Percentiles rank a stretch among this genome's conserved stretches.
Evolutionary conservation across 2,113 vertebrate genomes (phyloP).

Genomic region (Myanophis thanlyinensis): DNA sequence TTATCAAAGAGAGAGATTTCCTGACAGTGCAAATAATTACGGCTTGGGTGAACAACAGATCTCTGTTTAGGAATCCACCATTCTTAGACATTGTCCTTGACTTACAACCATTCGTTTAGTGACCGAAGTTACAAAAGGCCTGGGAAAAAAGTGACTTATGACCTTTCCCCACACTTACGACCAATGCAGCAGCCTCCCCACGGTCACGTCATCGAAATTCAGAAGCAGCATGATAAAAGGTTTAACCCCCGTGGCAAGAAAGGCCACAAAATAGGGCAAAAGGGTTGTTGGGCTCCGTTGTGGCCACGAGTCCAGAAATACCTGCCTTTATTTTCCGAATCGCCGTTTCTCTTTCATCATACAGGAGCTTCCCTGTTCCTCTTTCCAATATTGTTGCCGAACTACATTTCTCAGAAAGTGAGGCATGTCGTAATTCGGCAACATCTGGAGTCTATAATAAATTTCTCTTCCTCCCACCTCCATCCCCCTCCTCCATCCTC

Average conservation of each 20-base stretch:
- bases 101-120: no score
- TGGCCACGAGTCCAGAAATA: no score
- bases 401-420: neutral
- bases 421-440: neutral
- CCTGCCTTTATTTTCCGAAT: neutral
- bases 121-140: no score
- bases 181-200: no score
- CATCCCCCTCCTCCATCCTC: neutral
- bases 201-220: no score
- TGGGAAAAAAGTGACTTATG: no score
- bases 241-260: no score
- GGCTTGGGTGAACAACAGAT: neutral
- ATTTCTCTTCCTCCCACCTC: neutral
- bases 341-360: neutral
- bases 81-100: neutral
- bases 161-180: no score
- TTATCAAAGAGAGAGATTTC: no score
- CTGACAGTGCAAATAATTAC: neutral
- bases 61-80: neutral
- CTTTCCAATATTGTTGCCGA: neutral
- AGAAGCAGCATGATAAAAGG: no score
- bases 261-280: no score
- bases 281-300: no score
- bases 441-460: neutral
- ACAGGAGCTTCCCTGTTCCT: neutral